Evolutionary conservation across 2,113 vertebrate species (phyloP).

Genomic region (Scomber japonicus): DNA sequence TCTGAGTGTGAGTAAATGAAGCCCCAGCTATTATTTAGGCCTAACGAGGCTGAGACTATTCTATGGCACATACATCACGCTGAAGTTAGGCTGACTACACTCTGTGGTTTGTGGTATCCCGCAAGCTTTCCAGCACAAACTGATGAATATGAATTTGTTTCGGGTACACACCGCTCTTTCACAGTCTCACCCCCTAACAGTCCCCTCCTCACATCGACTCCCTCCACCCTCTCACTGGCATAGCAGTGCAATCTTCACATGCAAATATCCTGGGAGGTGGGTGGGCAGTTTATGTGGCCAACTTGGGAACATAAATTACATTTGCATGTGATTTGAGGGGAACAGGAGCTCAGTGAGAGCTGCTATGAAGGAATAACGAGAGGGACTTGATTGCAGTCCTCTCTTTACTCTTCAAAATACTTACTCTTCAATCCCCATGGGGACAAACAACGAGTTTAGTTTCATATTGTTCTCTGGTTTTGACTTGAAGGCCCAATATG

Average conservation of each 20-base stretch:
- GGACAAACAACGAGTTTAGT: not conserved
- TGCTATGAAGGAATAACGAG: slow-evolving; percentile 40
- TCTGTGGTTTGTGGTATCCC: slow-evolving; percentile 10
- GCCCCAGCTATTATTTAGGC: not conserved
- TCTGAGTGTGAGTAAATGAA: not conserved
- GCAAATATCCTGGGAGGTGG: slow-evolving; percentile 66
- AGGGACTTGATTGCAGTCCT: slow-evolving; percentile 57
- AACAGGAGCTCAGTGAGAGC: slow-evolving; percentile 36
- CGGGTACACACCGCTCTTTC: slow-evolving; percentile 26
- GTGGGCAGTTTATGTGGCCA: slow-evolving; percentile 50
- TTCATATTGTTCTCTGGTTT: not conserved
- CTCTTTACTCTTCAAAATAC: slow-evolving; percentile 31
- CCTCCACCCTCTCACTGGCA: slow-evolving; percentile 36
- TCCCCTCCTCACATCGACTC: slow-evolving; percentile 1
- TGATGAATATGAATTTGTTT: slow-evolving; percentile 56
- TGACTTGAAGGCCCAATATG: not conserved
- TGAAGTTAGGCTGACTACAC: slow-evolving; percentile 11
- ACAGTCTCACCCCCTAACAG: not conserved
- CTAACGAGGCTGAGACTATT: not conserved
- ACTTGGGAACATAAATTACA: slow-evolving; percentile 66
- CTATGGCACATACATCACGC: not conserved
- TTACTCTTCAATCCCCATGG: not conserved
- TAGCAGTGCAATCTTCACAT: slow-evolving; percentile 58
- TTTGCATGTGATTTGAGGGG: slow-evolving; percentile 71
- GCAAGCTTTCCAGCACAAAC: slow-evolving; percentile 37